Evolutionary conservation across 2,113 vertebrate genomes (phyloP).

Genomic region (Zosterops borbonicus): DNA sequence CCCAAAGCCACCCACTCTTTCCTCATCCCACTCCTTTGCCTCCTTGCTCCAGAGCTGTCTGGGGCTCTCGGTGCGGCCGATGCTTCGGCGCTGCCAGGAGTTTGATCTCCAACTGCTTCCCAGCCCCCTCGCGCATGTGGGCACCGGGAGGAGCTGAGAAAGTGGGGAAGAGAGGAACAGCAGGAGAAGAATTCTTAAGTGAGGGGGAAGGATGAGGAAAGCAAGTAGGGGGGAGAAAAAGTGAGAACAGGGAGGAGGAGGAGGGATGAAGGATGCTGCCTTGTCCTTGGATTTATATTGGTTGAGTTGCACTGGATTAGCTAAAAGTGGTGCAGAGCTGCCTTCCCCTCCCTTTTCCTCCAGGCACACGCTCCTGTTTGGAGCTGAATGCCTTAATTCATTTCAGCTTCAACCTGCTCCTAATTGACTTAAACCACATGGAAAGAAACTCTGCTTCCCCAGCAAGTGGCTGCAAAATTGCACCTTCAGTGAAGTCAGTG

Average conservation of each 20-base stretch:
- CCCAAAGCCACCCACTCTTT: neutral
- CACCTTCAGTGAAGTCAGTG: neutral
- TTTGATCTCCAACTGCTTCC: conserved; percentile 41
- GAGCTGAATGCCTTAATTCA: conserved; percentile 47
- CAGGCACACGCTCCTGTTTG: neutral
- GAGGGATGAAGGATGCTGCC: conserved; percentile 37
- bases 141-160: neutral
- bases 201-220: conserved; percentile 44
- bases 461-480: conserved; percentile 32
- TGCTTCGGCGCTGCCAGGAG: neutral
- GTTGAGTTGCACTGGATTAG: conserved; percentile 41
- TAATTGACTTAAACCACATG: conserved; percentile 50
- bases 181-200: conserved; percentile 39
- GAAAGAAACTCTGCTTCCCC: conserved; percentile 28
- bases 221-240: conserved; percentile 24
- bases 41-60: neutral
- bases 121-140: neutral
- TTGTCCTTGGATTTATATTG: conserved; percentile 6
- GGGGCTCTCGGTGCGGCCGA: neutral
- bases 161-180: conserved; percentile 14
- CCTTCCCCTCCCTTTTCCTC: conserved; percentile 38
- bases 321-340: conserved; percentile 57
- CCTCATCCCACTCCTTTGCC: conserved; percentile 4
- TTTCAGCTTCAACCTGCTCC: conserved; percentile 59
- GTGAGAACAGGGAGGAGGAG: conserved; percentile 46